Evolutionary conservation across 2,113 vertebrate species (phyloP).

Genomic region (Tupaia tana): DNA sequence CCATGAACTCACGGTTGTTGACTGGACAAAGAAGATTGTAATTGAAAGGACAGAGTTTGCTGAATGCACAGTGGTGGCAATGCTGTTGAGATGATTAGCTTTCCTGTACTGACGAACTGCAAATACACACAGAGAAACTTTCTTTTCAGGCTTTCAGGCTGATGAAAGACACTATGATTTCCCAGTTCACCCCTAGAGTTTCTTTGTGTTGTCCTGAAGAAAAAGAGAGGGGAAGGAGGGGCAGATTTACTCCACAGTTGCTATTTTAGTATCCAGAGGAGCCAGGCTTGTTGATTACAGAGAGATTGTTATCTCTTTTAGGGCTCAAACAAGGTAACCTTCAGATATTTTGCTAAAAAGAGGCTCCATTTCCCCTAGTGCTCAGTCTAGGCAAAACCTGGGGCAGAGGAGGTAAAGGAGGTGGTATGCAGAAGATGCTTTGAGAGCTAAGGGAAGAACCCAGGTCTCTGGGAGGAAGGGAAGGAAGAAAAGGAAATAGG

Average conservation of each 20-base stretch:
- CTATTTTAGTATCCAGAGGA: constrained; percentile 86
- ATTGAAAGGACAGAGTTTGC: constrained; percentile 17
- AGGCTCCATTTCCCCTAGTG: constrained; percentile 69
- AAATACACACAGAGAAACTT: constrained; percentile 23
- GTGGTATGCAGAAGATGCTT: not conserved
- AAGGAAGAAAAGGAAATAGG: not conserved
- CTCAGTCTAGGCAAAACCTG: constrained; percentile 40
- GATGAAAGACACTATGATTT: constrained; percentile 77
- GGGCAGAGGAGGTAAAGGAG: not conserved
- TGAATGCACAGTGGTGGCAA: not conserved
- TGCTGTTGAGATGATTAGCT: constrained; percentile 42
- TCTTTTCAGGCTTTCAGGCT: constrained; percentile 55
- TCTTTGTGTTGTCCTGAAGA: constrained; percentile 76
- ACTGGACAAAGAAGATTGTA: not conserved
- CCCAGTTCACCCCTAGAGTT: constrained; percentile 77
- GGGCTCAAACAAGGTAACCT: constrained; percentile 86
- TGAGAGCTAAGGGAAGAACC: not conserved
- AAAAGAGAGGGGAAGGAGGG: constrained; percentile 56
- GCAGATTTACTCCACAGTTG: constrained; percentile 80
- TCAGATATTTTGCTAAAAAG: constrained; percentile 80
- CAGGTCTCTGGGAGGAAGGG: not conserved
- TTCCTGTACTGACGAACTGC: constrained; percentile 36
- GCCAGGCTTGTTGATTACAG: constrained; percentile 85
- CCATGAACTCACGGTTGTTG: not conserved
- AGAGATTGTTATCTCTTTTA: constrained; percentile 85